Base-by-base conservation (phyloP, 2,888 invertebrate species). In the Pelosia muscerda region DNA sequence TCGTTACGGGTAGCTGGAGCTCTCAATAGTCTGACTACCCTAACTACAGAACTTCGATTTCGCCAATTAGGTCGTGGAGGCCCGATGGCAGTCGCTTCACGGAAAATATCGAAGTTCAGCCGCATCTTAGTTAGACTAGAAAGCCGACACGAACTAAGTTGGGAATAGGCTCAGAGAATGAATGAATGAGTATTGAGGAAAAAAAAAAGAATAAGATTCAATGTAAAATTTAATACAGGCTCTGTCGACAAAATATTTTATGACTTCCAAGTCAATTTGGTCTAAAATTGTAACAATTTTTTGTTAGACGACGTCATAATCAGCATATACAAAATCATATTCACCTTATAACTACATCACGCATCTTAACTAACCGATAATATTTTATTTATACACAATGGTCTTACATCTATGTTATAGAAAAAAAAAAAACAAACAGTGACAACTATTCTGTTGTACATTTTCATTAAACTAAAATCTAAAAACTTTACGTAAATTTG, bases 141-240 rank as follows among this genome's bases (percentile, higher is more conserved):
- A n/a, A n/a, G n/a, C n/a, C n/a, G n/a, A n/a, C n/a, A n/a, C n/a
- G n/a, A n/a, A n/a, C n/a, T n/a, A n/a, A n/a, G n/a, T n/a, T n/a
- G n/a, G n/a, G n/a, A n/a, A n/a, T n/a, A n/a, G n/a, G n/a, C n/a
- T n/a, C n/a, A n/a, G n/a, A n/a, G n/a, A n/a, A n/a, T n/a, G n/a
- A 26, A 26, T 26, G 22, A 8, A 11, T 10, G 26, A 25, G 15
- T 22, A n/a, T 2, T 2, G 65, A 74, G 71, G 71, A 72, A 67
- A 74, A 84, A 84, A 80, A 73, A 78, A 68, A 66, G 55, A 74
- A 69, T 59, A 23, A 42, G 57, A 63, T 77, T 59, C 69, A 78
- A 81, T 84, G 84, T 86, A 86, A 81, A 85, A 83, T 91, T 90
- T 91, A 89, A 88, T 91, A 89, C 85, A 87, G 81, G 84, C 81